phyloP scores from a whole-genome alignment of 2,797 vertebrate genomes.

The Hephaestus fuliginosus region DNA sequence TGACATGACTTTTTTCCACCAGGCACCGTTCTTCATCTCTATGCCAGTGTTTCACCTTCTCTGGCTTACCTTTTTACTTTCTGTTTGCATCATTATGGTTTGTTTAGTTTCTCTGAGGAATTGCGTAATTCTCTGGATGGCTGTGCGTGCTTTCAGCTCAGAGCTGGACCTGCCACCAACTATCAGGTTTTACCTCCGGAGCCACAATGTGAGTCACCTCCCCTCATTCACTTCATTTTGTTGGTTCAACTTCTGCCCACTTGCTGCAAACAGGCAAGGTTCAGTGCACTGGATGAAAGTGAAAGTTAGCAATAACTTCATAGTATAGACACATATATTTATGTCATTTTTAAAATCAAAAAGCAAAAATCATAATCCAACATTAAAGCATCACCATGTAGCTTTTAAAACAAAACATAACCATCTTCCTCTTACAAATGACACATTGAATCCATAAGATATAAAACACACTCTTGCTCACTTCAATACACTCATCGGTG shows the following conservation, averaged over 20 bases:
- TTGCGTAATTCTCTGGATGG: constrained; percentile 43
- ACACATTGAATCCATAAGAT: neutral
- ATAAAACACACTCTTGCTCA: neutral
- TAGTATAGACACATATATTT: neutral
- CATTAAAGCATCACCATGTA: neutral
- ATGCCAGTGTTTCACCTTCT: constrained; percentile 51
- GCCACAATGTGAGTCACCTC: constrained; percentile 48
- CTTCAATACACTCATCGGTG: neutral
- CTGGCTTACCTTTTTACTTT: constrained; percentile 18
- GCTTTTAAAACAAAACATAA: neutral
- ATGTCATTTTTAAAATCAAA: neutral
- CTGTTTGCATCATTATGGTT: constrained; percentile 44
- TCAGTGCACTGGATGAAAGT: neutral
- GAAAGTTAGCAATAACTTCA: neutral
- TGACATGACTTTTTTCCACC: constrained; percentile 55
- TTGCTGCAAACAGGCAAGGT: neutral
- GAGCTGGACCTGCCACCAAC: constrained; percentile 22
- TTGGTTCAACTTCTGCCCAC: constrained; percentile 12
- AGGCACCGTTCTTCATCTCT: constrained; percentile 19
- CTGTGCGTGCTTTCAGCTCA: constrained; percentile 10
- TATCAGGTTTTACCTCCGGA: constrained; percentile 42
- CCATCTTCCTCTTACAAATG: neutral
- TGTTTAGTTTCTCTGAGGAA: constrained; percentile 42
- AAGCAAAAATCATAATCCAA: neutral
- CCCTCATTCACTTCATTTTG: constrained; percentile 12